Base-by-base conservation (phyloP, 2,888 invertebrate genomes). In the Watsonalla binaria region DNA sequence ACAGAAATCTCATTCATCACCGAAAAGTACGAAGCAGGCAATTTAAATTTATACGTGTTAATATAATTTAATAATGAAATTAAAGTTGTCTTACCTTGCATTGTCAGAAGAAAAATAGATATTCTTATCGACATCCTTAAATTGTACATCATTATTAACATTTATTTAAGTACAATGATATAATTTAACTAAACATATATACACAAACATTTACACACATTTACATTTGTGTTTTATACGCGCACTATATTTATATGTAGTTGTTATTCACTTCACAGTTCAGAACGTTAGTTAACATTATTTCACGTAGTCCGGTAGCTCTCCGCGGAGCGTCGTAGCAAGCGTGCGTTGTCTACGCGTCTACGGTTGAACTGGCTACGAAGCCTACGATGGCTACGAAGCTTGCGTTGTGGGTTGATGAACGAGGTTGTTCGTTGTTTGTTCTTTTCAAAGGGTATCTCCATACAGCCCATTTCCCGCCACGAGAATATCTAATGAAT, bases 381-480 rank as follows among this genome's bases (percentile, higher is more conserved):
- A 57, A 63, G 68, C 65, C 35, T 13, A 68, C 61, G 61, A 54
- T 58, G 24, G 52, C 61, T 57, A 61, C 62, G 58, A 65, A 63
- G 58, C 59, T 52, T 61, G 60, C 60, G 49, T 37, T 49, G 13
- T 39, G 15, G 61, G 65, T 67, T 65, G 69, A 68, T 70, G 76
- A 74, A 73, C 70, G 71, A 62, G 68, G 68, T 72, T 72, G 72
- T 72, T 73, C 73, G 72, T 78, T 76, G 78, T 77, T 78, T 77
- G 73, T 72, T 75, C 68, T 71, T 71, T 75, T 72, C 70, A 72
- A 76, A 76, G 66, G 68, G 66, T 74, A 68, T 68, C 69, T 71
- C 67, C 66, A 63, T 37, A 39, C 49, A 68, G 65, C 62, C 68
- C 72, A 67, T 75, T 77, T 75, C 70, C 72, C 68, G 67, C 66